Evolutionary conservation across 2,797 vertebrate genomes (phyloP), one percentile per base, ranked within the genome.

Genomic region (Lepidocolaptes lacrymiger): DNA sequence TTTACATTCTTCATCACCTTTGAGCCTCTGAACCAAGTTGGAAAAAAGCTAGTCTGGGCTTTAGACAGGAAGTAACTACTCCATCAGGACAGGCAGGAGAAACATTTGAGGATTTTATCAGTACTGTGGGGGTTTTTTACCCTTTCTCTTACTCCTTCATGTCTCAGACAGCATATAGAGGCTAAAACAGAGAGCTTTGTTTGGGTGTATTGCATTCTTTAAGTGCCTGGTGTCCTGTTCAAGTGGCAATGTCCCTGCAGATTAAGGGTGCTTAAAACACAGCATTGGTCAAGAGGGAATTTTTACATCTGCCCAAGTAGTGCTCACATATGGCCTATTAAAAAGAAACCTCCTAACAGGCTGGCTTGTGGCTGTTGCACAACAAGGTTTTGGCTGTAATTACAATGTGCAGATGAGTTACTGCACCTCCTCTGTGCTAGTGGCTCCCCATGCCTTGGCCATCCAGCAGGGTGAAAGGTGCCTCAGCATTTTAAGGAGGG

Each of bases 261-360:
- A 91, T 78, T 66, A 84, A 62, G 36, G 26, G 18, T 66, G 44
- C 77, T 95, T 84, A 84, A 86, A 93, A 34, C 24, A 73, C 10
- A 43, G 16, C 19, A 7, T 26, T 76, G 66, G 11, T 58, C 32
- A 59, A 69, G 62, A 80, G 48, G 59, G 28, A 75, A 41, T 62
- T 88, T 93, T 89, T 85, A 66, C 80, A 55, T 90, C 66, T 88
- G 39, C 37, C 80, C 21, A 27, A 83, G 41, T 68, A 73, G 56
- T 89, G 48, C 77, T 90, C 41, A 59, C 30, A 54, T 27, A 55
- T 10, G 14, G 30, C 34, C 51, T 73, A 9, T 62, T 81, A 88
- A 66, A 92, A 92, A 91, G 39, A 52, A 13, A 12, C 23, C n/a
- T 71, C 49, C 44, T 62, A 64, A 91, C 34, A 61, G 68, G 23